Evolutionary conservation across 2,113 vertebrate genomes (phyloP).

Genomic region (Nibea albiflora): DNA sequence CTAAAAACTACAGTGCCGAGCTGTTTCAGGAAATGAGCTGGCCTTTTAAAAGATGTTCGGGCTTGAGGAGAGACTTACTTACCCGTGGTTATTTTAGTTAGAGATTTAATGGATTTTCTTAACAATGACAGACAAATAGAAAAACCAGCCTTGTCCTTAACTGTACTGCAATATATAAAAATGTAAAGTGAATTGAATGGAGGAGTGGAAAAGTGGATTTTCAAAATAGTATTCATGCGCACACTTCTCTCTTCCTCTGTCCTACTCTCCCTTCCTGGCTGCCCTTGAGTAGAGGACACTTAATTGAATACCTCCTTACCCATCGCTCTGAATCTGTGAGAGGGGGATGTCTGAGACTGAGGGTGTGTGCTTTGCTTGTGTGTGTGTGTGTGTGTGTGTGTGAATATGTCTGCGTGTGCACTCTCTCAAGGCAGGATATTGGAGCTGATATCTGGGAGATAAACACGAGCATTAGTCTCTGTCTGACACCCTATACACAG

Average conservation of each 20-base stretch:
- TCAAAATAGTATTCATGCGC: slow-evolving; percentile 14
- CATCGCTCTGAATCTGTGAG: slow-evolving; percentile 49
- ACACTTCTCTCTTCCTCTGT: slow-evolving; percentile 14
- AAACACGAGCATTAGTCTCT: slow-evolving; percentile 80
- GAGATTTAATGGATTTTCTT: neutral
- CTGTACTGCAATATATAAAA: neutral
- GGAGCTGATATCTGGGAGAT: slow-evolving; percentile 77
- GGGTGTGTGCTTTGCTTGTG: slow-evolving; percentile 30
- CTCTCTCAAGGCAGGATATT: slow-evolving; percentile 71
- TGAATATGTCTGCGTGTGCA: slow-evolving; percentile 50
- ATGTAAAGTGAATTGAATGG: no score
- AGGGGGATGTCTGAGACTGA: slow-evolving; percentile 55
- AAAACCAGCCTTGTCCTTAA: neutral
- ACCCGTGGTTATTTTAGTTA: neutral
- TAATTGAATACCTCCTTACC: slow-evolving; percentile 76
- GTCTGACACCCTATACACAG: slow-evolving; percentile 73
- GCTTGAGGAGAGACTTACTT: neutral
- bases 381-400: slow-evolving; percentile 40
- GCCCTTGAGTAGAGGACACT: slow-evolving; percentile 76
- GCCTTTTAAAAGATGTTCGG: neutral
- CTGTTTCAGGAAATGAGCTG: neutral
- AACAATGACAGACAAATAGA: neutral
- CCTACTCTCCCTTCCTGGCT: slow-evolving; percentile 48
- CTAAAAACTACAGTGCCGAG: neutral
- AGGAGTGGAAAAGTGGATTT: no score